phyloP scores from a whole-genome alignment of 2,113 vertebrate species.

The Oryzias curvinotus region DNA sequence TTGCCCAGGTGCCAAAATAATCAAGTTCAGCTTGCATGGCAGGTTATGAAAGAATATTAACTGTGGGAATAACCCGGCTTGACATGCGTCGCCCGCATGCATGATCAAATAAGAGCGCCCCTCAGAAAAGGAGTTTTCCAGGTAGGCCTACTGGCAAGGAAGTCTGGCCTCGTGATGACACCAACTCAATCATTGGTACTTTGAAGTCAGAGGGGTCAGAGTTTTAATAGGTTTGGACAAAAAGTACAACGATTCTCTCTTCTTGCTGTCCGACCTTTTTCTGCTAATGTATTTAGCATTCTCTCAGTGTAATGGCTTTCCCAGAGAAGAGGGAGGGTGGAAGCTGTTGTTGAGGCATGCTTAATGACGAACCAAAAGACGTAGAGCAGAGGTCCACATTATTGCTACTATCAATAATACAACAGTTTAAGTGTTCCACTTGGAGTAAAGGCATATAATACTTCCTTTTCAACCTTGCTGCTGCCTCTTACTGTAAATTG shows the following conservation, averaged over 20 bases:
- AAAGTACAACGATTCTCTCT: conserved; percentile 67
- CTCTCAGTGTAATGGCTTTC: conserved; percentile 68
- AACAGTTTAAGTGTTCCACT: conserved; percentile 74
- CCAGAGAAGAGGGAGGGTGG: conserved; percentile 60
- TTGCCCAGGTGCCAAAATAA: conserved; percentile 79
- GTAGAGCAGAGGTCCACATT: conserved; percentile 64
- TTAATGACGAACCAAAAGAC: conserved; percentile 71
- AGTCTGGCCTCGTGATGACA: conserved; percentile 68
- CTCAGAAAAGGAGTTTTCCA: conserved; percentile 74
- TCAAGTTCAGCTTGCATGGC: conserved; percentile 73
- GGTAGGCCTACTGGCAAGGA: conserved; percentile 72
- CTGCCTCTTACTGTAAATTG: conserved; percentile 54
- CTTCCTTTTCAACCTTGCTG: conserved; percentile 64
- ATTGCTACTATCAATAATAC: conserved; percentile 76
- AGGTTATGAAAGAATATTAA: conserved; percentile 80
- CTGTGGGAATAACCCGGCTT: conserved; percentile 77
- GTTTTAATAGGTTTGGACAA: conserved; percentile 71
- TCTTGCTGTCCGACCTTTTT: conserved; percentile 57
- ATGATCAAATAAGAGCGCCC: conserved; percentile 71
- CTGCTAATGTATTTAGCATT: conserved; percentile 75
- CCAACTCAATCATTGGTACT: conserved; percentile 74
- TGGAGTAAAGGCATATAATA: conserved; percentile 72
- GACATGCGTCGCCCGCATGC: conserved; percentile 70
- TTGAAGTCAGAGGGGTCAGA: conserved; percentile 72
- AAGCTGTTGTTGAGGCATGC: conserved; percentile 63